phyloP scores from a whole-genome alignment of 2,797 vertebrate species.

The Hemitrygon akajei region DNA sequence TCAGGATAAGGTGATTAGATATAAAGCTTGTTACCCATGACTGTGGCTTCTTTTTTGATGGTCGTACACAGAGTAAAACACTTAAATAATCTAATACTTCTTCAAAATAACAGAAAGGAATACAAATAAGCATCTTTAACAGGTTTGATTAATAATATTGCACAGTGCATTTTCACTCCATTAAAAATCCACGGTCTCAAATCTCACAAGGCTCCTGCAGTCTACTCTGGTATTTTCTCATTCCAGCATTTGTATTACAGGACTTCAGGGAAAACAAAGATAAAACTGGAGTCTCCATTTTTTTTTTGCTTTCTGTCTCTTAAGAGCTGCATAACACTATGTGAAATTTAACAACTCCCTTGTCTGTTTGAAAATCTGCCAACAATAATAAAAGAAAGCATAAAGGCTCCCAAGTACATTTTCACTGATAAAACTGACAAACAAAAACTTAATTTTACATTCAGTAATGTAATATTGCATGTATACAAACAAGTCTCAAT shows the following conservation, averaged over 20 bases:
- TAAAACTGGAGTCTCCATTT: background rate
- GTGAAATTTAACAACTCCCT: background rate
- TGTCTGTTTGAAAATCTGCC: background rate
- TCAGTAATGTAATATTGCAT: slow-evolving; percentile 41
- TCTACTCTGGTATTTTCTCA: background rate
- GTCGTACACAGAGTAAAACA: background rate
- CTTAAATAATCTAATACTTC: background rate
- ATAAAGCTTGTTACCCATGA: background rate
- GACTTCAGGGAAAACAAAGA: background rate
- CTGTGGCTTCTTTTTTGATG: background rate
- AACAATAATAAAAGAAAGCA: background rate
- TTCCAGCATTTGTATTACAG: background rate
- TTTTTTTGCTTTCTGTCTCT: background rate
- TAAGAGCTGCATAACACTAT: background rate
- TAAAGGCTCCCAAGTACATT: background rate
- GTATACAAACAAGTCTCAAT: background rate
- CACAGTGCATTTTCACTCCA: background rate
- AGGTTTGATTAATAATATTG: background rate
- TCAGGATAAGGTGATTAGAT: background rate
- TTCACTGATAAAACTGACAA: slow-evolving; percentile 36
- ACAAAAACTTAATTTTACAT: slow-evolving; percentile 40
- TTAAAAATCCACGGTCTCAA: background rate
- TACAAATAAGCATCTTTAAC: background rate
- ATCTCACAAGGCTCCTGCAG: background rate
- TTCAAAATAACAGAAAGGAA: background rate